A percentile compares a stretch with the other conserved stretches of the same genome.
Conservation (phyloP, 1,140 invertebrate genomes). For the Stegodyphus dumicola region DNA sequence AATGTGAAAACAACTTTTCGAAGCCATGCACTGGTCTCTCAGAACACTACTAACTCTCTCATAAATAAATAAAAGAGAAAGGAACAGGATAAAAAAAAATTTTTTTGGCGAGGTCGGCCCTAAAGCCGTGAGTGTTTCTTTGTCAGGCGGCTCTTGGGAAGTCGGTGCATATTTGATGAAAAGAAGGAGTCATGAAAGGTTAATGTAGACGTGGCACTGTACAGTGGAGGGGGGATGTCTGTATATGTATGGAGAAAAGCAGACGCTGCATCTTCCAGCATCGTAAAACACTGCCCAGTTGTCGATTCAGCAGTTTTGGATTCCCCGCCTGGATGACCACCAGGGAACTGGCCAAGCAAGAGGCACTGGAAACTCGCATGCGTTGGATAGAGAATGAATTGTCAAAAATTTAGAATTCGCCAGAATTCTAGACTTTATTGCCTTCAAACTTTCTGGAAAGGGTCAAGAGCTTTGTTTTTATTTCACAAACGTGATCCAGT, state of each 20-base stretch:
- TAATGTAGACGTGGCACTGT: constrained; percentile 11
- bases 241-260: background rate
- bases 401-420: background rate
- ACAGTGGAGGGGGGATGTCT: background rate
- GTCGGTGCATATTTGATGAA: constrained; percentile 49
- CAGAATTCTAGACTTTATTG: background rate
- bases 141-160: background rate
- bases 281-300: constrained; percentile 10
- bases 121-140: background rate
- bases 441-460: background rate
- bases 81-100: background rate
- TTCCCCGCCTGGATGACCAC: background rate
- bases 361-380: too few species aligned
- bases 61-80: constrained; percentile 36
- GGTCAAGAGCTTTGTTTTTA: background rate
- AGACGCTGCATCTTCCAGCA: background rate
- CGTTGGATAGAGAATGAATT: background rate
- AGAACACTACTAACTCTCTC: background rate
- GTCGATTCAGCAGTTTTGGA: constrained; percentile 10
- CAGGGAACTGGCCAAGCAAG: background rate
- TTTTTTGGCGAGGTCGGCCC: background rate
- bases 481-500: background rate
- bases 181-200: constrained; percentile 38
- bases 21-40: background rate
- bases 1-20: constrained; percentile 37